phyloP scores from a whole-genome alignment of 2,113 vertebrate species.

The Tupaia tana region DNA sequence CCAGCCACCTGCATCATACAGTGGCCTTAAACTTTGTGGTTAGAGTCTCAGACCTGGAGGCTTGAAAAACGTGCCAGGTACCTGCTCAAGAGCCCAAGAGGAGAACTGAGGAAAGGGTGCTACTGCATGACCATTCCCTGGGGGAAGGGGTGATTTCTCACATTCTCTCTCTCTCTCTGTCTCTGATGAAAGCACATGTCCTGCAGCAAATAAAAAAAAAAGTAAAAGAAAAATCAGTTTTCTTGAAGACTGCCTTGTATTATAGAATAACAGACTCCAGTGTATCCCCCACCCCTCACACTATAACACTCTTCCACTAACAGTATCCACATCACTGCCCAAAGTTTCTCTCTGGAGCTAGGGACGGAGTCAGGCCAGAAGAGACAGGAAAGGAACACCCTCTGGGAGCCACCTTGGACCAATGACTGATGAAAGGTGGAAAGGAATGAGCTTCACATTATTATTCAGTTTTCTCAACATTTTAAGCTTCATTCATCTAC shows the following conservation, averaged over 20 bases:
- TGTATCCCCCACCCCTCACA: rapidly evolving
- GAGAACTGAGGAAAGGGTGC: no score
- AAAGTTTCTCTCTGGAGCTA: not conserved
- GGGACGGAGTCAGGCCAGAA: not conserved
- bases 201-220: no score
- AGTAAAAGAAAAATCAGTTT: no score
- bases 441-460: not conserved
- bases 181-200: no score
- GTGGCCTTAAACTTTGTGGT: no score
- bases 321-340: not conserved
- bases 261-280: not conserved
- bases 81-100: no score
- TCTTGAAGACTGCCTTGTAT: not conserved
- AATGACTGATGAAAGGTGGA: not conserved
- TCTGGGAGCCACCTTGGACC: not conserved
- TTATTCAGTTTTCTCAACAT: not conserved
- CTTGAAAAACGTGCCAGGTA: no score
- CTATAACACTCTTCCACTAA: not conserved
- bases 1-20: no score
- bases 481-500: not conserved
- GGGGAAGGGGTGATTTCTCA: no score
- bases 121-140: no score
- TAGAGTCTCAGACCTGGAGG: no score
- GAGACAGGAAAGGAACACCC: not conserved
- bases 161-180: no score